These are phyloP conservation scores for Hyperopisus bebe DNA, from an alignment of 2,113 vertebrate genomes.

Conservation along the genomic window DNA sequence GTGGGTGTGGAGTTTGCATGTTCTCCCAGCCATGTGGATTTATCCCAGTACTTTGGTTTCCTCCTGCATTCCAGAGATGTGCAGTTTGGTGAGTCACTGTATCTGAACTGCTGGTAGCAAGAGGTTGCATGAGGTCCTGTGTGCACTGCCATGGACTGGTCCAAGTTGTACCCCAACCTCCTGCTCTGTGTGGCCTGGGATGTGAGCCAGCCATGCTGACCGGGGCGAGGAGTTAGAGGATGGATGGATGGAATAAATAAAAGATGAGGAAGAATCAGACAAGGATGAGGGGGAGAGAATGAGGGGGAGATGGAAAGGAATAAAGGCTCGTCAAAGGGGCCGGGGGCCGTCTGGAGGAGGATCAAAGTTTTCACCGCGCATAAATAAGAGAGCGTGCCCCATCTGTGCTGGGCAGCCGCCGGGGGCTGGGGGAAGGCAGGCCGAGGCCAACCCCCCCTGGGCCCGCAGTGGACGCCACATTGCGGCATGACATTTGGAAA, in stretches of 20 bases:
- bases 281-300: background rate
- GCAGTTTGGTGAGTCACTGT: background rate
- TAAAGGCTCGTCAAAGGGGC: background rate
- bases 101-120: background rate
- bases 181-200: background rate
- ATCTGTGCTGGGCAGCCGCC: conserved; percentile 27
- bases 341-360: conserved; percentile 14
- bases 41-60: background rate
- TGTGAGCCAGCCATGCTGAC: background rate
- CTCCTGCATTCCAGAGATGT: background rate
- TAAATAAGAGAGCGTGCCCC: conserved; percentile 34
- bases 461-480: conserved; percentile 17
- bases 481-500: conserved; percentile 35
- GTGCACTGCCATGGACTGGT: background rate
- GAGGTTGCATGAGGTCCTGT: background rate
- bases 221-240: background rate
- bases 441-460: conserved; percentile 18
- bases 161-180: background rate
- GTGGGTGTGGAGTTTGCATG: background rate
- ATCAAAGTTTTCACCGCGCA: conserved; percentile 35
- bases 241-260: conserved; percentile 6
- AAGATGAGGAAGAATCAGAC: background rate
- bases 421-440: background rate
- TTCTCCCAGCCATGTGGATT: background rate
- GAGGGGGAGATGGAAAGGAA: conserved; percentile 5